Percentiles rank a stretch among this genome's conserved stretches.
These are phyloP conservation scores for Seira sanloemensis DNA, from an alignment of 2,888 invertebrate species.

Conservation along the genomic window DNA sequence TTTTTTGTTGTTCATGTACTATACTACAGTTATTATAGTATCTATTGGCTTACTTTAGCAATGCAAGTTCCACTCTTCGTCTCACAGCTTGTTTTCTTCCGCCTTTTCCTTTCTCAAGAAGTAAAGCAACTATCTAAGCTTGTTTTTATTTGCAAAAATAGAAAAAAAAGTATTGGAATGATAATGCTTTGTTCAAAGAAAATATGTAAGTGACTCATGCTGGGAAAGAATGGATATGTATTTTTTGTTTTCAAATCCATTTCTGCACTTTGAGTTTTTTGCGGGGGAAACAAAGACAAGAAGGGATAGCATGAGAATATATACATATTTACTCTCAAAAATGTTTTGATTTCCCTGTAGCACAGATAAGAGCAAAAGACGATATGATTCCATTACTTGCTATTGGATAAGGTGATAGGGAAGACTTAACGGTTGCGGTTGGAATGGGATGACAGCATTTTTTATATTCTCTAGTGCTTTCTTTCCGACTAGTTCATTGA, in stretches of 20 bases:
- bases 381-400: background rate
- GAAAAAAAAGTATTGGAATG: too few species aligned
- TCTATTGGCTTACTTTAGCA: too few species aligned
- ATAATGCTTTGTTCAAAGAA: background rate
- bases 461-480: too few species aligned
- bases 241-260: slow-evolving; percentile 21
- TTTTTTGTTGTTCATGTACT: too few species aligned
- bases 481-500: slow-evolving; percentile 63
- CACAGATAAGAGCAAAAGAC: too few species aligned
- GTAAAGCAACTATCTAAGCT: too few species aligned
- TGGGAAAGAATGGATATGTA: slow-evolving; percentile 13
- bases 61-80: too few species aligned
- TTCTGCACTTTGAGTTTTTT: slow-evolving; percentile 25
- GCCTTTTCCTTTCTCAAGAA: too few species aligned
- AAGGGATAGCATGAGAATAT: too few species aligned
- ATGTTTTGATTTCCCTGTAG: slow-evolving; percentile 22
- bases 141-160: too few species aligned
- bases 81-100: too few species aligned
- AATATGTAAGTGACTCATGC: background rate
- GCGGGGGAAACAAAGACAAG: background rate
- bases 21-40: too few species aligned
- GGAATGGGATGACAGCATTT: slow-evolving; percentile 18
- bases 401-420: background rate
- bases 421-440: background rate
- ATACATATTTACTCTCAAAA: background rate